Evolutionary conservation across 2,888 invertebrate genomes (phyloP).

Genomic region (Vandiemenella viatica): DNA sequence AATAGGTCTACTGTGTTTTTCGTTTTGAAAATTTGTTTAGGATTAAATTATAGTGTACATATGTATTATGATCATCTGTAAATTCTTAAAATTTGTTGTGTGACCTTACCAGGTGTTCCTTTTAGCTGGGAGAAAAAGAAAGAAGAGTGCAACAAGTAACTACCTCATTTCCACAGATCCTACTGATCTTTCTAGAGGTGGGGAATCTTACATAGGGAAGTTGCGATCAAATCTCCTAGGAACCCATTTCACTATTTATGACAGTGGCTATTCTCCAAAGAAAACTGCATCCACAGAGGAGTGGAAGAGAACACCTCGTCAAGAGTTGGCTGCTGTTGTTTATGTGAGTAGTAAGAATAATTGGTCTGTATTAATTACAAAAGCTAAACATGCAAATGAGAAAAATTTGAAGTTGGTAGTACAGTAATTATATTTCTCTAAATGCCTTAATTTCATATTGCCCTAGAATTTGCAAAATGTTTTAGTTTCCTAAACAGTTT

Average conservation of each 20-base stretch:
- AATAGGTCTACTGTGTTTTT: too few species aligned
- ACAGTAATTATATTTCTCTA: too few species aligned
- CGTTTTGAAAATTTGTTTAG: too few species aligned
- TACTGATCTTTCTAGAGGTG: conserved; percentile 84
- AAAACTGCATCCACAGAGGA: conserved; percentile 43
- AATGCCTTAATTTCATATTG: too few species aligned
- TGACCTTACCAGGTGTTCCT: conserved; percentile 49
- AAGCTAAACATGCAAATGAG: too few species aligned
- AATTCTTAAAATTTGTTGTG: too few species aligned
- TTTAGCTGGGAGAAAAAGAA: conserved; percentile 78
- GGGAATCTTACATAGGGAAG: conserved; percentile 90
- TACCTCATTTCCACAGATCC: conserved; percentile 96
- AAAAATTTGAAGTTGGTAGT: too few species aligned
- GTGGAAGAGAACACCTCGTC: conserved; percentile 39
- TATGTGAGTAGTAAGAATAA: conserved; percentile 70
- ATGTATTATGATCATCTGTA: too few species aligned
- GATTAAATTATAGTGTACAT: too few species aligned
- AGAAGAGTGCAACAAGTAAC: conserved; percentile 96
- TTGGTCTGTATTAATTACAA: too few species aligned
- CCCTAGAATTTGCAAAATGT: too few species aligned
- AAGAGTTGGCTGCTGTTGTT: conserved; percentile 84
- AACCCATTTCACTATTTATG: conserved; percentile 93
- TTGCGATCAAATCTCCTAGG: conserved; percentile 90
- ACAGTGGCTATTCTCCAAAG: conserved; percentile 70
- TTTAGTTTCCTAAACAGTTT: too few species aligned